A percentile compares a stretch with the other conserved stretches of the same genome.
Evolutionary conservation across 2,113 vertebrate species (phyloP).

Genomic region (Cyanistes caeruleus): DNA sequence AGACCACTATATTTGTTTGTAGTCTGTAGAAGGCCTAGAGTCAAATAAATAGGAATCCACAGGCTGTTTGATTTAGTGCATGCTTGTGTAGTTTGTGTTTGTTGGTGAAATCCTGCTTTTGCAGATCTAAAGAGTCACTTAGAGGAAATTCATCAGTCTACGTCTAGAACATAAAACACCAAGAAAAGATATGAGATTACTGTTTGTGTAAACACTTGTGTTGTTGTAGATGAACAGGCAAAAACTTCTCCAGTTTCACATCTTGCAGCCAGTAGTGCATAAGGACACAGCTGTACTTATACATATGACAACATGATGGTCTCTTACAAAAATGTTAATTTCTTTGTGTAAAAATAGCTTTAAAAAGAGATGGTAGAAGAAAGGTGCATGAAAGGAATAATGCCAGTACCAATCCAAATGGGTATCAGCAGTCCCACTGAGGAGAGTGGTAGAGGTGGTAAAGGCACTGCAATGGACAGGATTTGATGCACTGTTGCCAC

Average conservation of each 20-base stretch:
- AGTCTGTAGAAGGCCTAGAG: not conserved
- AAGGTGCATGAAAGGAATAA: not conserved
- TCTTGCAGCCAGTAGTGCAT: not conserved
- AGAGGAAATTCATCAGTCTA: not conserved
- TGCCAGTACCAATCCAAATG: not conserved
- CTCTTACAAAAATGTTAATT: not conserved
- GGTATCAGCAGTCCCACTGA: not conserved
- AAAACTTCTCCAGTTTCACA: not conserved
- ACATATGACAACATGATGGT: rapidly evolving
- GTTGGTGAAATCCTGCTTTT: not conserved
- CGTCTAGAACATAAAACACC: not conserved
- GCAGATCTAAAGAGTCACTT: not conserved
- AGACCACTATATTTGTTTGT: not conserved
- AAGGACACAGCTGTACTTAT: not conserved
- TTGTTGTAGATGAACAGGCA: not conserved
- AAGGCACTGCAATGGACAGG: not conserved
- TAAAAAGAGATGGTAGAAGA: not conserved
- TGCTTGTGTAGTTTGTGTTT: not conserved
- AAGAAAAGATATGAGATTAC: not conserved
- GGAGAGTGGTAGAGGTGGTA: not conserved
- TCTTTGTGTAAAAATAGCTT: not conserved
- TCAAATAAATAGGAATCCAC: not conserved
- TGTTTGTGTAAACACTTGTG: not conserved
- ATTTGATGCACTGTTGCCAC: not conserved
- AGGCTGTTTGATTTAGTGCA: not conserved